Evolutionary conservation across 2,113 vertebrate genomes (phyloP).

Genomic region (Mesitornis unicolor): DNA sequence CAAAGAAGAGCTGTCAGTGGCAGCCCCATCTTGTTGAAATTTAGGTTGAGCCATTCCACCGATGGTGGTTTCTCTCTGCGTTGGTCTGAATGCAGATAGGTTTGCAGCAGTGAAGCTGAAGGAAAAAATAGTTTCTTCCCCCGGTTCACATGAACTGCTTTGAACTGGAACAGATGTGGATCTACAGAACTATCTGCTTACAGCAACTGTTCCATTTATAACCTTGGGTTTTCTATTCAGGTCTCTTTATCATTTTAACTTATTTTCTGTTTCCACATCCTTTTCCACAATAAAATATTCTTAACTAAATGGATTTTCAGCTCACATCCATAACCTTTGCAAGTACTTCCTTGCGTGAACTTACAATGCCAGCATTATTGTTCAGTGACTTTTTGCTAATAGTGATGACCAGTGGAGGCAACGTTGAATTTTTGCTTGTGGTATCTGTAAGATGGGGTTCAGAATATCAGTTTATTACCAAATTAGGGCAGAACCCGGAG

Average conservation of each 20-base stretch:
- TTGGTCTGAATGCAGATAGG: neutral
- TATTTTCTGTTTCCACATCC: slow-evolving; percentile 44
- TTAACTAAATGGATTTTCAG: neutral
- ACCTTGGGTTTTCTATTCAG: slow-evolving; percentile 30
- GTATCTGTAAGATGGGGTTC: neutral
- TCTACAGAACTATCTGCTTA: slow-evolving; percentile 58
- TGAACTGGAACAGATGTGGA: slow-evolving; percentile 69
- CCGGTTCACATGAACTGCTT: slow-evolving; percentile 69
- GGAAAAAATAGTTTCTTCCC: slow-evolving; percentile 36
- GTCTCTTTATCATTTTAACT: slow-evolving; percentile 45
- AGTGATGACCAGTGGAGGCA: neutral
- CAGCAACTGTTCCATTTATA: slow-evolving; percentile 62
- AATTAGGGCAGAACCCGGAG: neutral
- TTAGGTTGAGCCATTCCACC: neutral
- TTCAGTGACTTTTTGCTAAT: neutral
- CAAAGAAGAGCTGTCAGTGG: neutral
- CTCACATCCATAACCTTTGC: neutral
- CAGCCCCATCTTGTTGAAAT: rapidly evolving
- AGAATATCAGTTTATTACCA: neutral
- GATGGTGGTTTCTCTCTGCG: neutral
- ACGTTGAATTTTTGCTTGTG: neutral
- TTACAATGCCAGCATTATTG: neutral
- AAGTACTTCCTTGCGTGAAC: neutral
- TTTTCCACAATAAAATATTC: slow-evolving; percentile 61
- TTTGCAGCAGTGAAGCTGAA: neutral